Evolutionary conservation across 2,113 vertebrate species (phyloP), one percentile per base, ranked within the genome.

Genomic region (Gila orcuttii): DNA sequence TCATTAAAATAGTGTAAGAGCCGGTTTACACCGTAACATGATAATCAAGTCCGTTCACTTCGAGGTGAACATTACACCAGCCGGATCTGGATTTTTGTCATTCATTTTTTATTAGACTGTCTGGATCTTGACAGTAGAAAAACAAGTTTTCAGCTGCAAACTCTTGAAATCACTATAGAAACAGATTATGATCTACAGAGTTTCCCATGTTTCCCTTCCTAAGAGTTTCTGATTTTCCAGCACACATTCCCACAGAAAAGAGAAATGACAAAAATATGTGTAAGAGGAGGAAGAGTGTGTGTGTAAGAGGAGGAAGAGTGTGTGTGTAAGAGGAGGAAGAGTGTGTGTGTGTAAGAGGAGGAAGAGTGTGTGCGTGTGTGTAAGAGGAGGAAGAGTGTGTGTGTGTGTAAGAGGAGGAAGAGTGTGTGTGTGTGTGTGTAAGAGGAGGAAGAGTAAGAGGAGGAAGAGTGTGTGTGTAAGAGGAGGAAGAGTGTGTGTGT

Each of bases 101-200:
- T 74, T 7, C 47, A 17, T 47, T 25, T 25, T 47, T 47, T 73
- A 25, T 25, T 15, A 45, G 62, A 55, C 25, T 52, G 62, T 82
- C 82, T 75, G 82, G 68, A 57, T 59, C 28, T 52, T 19, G 52
- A 83, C 69, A 36, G n/a, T 74, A 73, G 50, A 73, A 83, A 74
- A 83, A 59, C 69, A 74, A 52, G 36, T 83, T 45, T 71, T 25
- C 45, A 55, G 10, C 23, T 19, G 33, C 33, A 19, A 71, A 1
- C 68, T 25, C 23, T 42, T 23, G 71, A 74, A 13, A 11, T n/a
- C 23, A 6, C 5, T 11, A 39, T 39, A 25, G 39, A 74, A 74
- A 74, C 69, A 74, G 11, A 74, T 5, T 19, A 71, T 10, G 68
- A 36, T 71, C 33, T 19, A 2, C 33, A 23, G 33, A 2, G 9